phyloP scores from a whole-genome alignment of 2,113 vertebrate genomes.

The Bubo scandiacus region DNA sequence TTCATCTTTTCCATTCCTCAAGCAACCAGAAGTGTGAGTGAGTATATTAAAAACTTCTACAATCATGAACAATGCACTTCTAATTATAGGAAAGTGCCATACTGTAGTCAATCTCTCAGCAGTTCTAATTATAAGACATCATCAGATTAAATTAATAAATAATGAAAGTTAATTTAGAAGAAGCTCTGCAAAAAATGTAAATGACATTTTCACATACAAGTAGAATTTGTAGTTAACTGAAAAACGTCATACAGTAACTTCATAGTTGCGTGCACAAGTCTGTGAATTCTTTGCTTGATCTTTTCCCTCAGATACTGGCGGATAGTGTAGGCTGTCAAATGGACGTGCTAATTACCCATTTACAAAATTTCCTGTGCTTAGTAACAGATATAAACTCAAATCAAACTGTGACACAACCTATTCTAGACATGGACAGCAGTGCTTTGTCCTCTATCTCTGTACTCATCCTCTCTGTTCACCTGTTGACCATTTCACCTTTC shows the following conservation, averaged over 20 bases:
- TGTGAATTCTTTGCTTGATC: constrained; percentile 45
- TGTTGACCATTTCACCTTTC: not conserved
- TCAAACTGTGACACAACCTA: not conserved
- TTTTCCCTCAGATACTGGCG: constrained; percentile 6
- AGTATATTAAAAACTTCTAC: not conserved
- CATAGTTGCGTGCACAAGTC: not conserved
- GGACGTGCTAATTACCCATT: constrained; percentile 46
- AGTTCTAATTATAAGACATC: constrained; percentile 61
- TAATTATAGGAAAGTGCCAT: constrained; percentile 44
- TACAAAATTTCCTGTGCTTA: not conserved
- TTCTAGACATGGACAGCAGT: not conserved
- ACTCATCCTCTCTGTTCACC: not conserved
- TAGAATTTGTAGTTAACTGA: constrained; percentile 38
- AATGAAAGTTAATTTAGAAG: constrained; percentile 59
- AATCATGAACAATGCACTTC: constrained; percentile 21
- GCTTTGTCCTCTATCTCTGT: not conserved
- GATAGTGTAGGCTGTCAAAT: constrained; percentile 50
- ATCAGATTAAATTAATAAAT: constrained; percentile 65
- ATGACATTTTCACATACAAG: constrained; percentile 54
- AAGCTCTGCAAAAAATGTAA: constrained; percentile 45
- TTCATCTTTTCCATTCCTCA: not conserved
- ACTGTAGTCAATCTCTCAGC: constrained; percentile 35
- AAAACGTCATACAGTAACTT: constrained; percentile 12
- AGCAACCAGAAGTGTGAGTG: not conserved
- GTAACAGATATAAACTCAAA: not conserved